These are phyloP conservation scores for Camponotus vicinus DNA, from an alignment of 1,140 invertebrate genomes.

Conservation along the genomic window DNA sequence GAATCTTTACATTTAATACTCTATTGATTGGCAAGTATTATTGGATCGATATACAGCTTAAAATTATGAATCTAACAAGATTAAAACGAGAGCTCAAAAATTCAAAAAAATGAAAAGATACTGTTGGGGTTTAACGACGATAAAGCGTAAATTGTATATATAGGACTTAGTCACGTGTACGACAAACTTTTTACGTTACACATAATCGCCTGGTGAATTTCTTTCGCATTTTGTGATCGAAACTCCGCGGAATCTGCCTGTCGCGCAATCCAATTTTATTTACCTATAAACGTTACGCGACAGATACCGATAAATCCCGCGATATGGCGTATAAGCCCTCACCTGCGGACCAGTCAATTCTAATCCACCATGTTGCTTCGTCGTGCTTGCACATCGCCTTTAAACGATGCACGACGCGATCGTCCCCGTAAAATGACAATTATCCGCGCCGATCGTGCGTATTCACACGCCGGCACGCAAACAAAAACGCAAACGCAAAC, in stretches of 20 bases:
- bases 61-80: not conserved
- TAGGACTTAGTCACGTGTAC: not conserved
- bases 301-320: slow-evolving; percentile 37
- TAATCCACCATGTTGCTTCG: slow-evolving; percentile 17
- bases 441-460: slow-evolving; percentile 36
- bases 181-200: not conserved
- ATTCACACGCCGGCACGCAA: not conserved
- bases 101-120: slow-evolving; percentile 9
- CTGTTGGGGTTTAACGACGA: not conserved
- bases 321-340: slow-evolving; percentile 39
- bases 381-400: slow-evolving; percentile 32
- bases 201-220: not conserved
- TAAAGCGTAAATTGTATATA: not conserved
- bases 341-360: slow-evolving; percentile 41
- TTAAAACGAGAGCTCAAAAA: not conserved
- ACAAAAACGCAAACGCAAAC: not conserved
- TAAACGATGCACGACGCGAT: slow-evolving; percentile 51
- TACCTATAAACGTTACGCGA: slow-evolving; percentile 47
- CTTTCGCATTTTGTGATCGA: not conserved
- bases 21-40: slow-evolving; percentile 4
- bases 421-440: slow-evolving; percentile 52
- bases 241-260: not conserved
- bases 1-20: slow-evolving; percentile 9
- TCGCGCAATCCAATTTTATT: slow-evolving; percentile 46
- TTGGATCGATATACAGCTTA: not conserved